Evolutionary conservation across 1,140 invertebrate genomes (phyloP), one percentile per base, ranked within the genome.

Genomic region (Batillaria attramentaria): DNA sequence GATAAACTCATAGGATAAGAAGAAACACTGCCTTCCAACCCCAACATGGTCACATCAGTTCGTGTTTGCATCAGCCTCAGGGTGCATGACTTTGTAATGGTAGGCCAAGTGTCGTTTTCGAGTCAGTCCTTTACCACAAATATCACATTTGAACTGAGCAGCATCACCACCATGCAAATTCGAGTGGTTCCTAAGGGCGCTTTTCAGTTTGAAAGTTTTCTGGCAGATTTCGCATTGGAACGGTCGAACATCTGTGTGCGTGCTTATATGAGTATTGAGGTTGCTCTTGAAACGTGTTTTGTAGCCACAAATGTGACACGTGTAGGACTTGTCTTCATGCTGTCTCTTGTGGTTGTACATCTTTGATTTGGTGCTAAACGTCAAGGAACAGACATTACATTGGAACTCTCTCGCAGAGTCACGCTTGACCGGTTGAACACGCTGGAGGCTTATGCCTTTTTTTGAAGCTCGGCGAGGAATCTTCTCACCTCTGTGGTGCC

Each of bases 151-250:
- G 57, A 62, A 62, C 8, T 24, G 57, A 62, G n/a, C 33, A 18
- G 57, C n/a, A 28, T n/a, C n/a, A n/a, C n/a, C 57, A 62, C 57
- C 57, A 62, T 62, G 57, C 3, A 62, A 31, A 62, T 28, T 62
- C 24, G n/a, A 28, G 24, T 62, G 57, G 33, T 24, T 8, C 6
- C 2, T 31, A 3, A 62, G 24, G 13, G 33, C n/a, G 13, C n/a
- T 28, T 62, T 62, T 62, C 2, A 62, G n/a, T 62, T 62, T 62
- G 24, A 62, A 62, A 10, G 57, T 31, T 62, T 62, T 62, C 8
- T 62, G n/a, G 57, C 57, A 62, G n/a, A 62, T 31, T 28, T 62
- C 57, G 33, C 57, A 62, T 62, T 62, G n/a, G 24, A 62, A 62
- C 6, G 57, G 57, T 10, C 57, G 57, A 62, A 31, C n/a, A 28